Evolutionary conservation across 35 echinoderm and acorn worm species (phyloP).

Genomic region (Nesometra sesokonis): DNA sequence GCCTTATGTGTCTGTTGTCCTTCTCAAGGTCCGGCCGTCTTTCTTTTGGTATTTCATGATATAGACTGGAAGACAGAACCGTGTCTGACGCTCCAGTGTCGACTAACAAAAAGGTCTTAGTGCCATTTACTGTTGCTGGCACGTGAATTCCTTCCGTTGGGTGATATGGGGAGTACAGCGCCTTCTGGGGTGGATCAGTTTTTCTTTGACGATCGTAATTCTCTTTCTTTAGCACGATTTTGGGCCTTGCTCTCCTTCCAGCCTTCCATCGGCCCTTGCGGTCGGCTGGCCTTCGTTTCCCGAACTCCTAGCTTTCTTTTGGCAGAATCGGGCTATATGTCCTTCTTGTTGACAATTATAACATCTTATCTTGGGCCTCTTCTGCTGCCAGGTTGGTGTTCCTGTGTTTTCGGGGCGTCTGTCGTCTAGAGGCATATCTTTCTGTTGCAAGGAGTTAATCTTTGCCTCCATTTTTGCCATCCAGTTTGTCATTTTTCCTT

Average conservation of each 20-base stretch:
- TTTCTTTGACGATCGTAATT: background rate
- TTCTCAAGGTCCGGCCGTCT: no score
- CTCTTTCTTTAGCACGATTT: background rate
- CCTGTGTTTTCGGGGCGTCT: conserved; percentile 5
- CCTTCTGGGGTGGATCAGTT: background rate
- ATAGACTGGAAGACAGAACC: no score
- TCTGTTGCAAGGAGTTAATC: background rate
- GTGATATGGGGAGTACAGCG: background rate
- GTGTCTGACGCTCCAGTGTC: conserved; percentile 21
- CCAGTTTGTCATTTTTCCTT: background rate
- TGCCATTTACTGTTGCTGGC: background rate
- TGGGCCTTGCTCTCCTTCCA: no score
- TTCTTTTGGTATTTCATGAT: no score
- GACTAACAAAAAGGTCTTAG: background rate
- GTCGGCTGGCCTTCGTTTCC: conserved; percentile 20
- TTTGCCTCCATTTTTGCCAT: background rate
- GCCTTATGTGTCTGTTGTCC: no score
- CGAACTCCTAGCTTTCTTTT: background rate
- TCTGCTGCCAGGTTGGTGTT: no score
- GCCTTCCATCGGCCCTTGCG: conserved; percentile 2
- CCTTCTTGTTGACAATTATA: background rate
- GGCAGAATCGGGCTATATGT: background rate
- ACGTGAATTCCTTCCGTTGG: conserved; percentile 11
- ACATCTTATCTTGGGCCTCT: background rate
- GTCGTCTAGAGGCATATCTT: background rate